Evolutionary conservation across 2,888 invertebrate species (phyloP), one percentile per base, ranked within the genome.

Genomic region (Onchidella celtica): DNA sequence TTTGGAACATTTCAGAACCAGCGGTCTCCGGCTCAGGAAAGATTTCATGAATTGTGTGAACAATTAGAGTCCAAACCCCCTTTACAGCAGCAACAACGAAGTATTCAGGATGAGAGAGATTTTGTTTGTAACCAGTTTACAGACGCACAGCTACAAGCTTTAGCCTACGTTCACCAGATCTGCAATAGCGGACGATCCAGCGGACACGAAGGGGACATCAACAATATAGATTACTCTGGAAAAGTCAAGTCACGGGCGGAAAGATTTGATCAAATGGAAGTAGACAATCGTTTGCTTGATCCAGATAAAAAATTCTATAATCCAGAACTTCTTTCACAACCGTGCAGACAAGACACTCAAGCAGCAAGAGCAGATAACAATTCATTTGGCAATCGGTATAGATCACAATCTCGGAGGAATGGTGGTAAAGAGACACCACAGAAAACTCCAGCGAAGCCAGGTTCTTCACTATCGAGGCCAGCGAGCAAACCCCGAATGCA

Each of bases 201-300:
- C 47, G 9, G 17, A 11, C 47, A 11, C 9, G 47, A 47, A 47
- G 17, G 6, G 47, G 17, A 11, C 9, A 47, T 11, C 17, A 6
- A 47, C 9, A 47, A 17, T 47, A 6, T 17, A 47, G 47, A 47
- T 11, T 47, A 47, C 47, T 11, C 6, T 17, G 9, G 9, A 17
- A 6, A 47, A 17, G 9, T 17, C 6, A 21, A 70, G 6, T 21
- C 29, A 34, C 2, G 21, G n/a, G 34, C 9, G n/a, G 32, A 34
- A 17, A 24, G 6, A 32, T 57, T 55, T n/a, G n/a, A 11, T 2
- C 3, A 24, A 4, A 6, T 11, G 14, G 73, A 73, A 73, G 61
- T 73, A 4, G 73, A 73, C 27, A 73, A 73, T 36, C 59, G 73
- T 4, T 57, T 73, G 1, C 73, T 73, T 14, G 61, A 73, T 21